phyloP scores from a whole-genome alignment of 1,140 invertebrate species.

The Radopholus similis region DNA sequence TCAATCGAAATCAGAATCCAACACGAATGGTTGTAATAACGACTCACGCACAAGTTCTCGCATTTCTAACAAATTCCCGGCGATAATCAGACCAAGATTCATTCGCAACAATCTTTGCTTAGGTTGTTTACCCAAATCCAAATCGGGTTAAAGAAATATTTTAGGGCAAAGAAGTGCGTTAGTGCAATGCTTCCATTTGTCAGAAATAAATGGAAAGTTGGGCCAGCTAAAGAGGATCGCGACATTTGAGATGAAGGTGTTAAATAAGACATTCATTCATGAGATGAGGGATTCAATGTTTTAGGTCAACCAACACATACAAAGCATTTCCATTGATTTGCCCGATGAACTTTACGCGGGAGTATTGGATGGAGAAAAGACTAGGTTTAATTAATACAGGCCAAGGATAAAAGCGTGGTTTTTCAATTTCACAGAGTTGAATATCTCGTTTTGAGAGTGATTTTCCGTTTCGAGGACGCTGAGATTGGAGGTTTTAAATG shows the following conservation, averaged over 20 bases:
- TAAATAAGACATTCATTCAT: background rate
- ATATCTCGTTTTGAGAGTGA: constrained; percentile 22
- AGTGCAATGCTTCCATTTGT: constrained; percentile 28
- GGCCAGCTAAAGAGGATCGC: constrained; percentile 10
- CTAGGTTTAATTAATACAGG: constrained; percentile 6
- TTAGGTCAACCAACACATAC: background rate
- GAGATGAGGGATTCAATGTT: background rate
- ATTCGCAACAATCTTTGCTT: constrained; percentile 8
- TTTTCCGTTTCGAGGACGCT: constrained; percentile 31
- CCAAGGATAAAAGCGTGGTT: background rate
- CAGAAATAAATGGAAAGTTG: constrained; percentile 14
- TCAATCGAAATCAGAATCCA: too few species aligned
- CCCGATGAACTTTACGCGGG: constrained; percentile 7
- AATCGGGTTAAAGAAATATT: background rate
- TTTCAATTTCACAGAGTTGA: constrained; percentile 14
- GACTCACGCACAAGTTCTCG: background rate
- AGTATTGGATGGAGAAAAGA: background rate
- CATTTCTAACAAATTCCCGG: constrained; percentile 13
- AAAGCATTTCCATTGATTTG: constrained; percentile 22
- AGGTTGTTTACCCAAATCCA: background rate
- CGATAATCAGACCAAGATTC: background rate
- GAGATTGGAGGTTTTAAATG: constrained; percentile 13
- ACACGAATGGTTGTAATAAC: too few species aligned
- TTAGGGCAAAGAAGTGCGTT: constrained; percentile 19
- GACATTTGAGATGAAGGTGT: constrained; percentile 29